A percentile compares a stretch with the other conserved stretches of the same genome.
These are phyloP conservation scores for Syngnathus rostellatus DNA, from an alignment of 2,797 vertebrate species.

Conservation along the genomic window DNA sequence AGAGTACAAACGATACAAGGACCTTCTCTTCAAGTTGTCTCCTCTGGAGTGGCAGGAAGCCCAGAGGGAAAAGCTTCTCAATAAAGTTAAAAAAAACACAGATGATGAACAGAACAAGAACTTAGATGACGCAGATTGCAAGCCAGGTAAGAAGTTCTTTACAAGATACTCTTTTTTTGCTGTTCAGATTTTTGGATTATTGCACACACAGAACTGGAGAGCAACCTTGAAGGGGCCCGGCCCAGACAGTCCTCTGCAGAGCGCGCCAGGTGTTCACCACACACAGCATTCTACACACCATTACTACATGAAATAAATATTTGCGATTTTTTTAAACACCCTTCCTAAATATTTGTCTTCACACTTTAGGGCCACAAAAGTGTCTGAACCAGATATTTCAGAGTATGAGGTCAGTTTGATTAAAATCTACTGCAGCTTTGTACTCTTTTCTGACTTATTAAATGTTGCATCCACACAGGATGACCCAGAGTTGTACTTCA, in stretches of 20 bases:
- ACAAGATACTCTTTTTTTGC: neutral
- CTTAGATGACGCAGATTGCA: neutral
- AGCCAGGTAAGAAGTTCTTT: neutral
- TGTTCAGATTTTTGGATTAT: neutral
- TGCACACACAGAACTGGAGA: slow-evolving; percentile 38
- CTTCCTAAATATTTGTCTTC: slow-evolving; percentile 6
- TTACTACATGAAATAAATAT: neutral
- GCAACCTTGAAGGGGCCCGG: slow-evolving; percentile 13
- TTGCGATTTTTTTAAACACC: neutral
- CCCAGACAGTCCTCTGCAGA: slow-evolving; percentile 22
- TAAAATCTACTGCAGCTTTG: too few relatives aligned
- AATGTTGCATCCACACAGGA: slow-evolving; percentile 44
- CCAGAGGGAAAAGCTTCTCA: slow-evolving; percentile 36
- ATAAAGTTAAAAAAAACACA: neutral
- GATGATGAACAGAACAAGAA: neutral
- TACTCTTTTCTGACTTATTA: too few relatives aligned
- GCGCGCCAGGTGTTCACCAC: slow-evolving; percentile 18
- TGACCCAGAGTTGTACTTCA: slow-evolving; percentile 80
- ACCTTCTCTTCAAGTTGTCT: slow-evolving; percentile 81
- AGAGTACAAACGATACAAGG: slow-evolving; percentile 75
- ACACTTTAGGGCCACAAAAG: slow-evolving; percentile 30
- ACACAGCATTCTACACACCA: neutral
- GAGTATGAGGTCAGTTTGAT: slow-evolving; percentile 57
- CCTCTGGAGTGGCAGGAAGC: slow-evolving; percentile 79
- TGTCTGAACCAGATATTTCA: slow-evolving; percentile 28